Evolutionary conservation across 2,888 invertebrate species (phyloP).

Genomic region (Periphyllus acericola): DNA sequence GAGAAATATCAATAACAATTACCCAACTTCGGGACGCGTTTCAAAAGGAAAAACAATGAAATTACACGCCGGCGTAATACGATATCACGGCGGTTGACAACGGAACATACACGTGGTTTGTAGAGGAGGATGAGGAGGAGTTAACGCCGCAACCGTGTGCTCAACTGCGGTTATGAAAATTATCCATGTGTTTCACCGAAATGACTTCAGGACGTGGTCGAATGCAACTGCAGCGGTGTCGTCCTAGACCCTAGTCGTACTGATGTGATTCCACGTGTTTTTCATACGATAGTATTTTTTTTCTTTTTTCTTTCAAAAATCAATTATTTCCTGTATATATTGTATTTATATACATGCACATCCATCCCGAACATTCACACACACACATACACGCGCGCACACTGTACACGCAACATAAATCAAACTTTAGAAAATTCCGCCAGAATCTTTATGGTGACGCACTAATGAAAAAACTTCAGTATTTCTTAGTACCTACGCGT

Average conservation of each 20-base stretch:
- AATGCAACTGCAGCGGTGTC: background rate
- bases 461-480: slow-evolving; percentile 61
- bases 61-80: background rate
- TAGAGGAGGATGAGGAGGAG: background rate
- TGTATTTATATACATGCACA: background rate
- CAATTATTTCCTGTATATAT: slow-evolving; percentile 13
- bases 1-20: slow-evolving; percentile 4
- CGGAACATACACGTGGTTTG: background rate
- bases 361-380: background rate
- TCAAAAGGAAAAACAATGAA: background rate
- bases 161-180: background rate
- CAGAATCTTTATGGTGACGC: slow-evolving; percentile 13
- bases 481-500: slow-evolving; percentile 37
- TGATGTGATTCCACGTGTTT: background rate
- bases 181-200: background rate
- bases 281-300: background rate
- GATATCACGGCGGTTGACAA: background rate
- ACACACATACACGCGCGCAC: background rate
- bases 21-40: background rate
- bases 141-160: background rate
- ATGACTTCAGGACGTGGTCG: background rate
- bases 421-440: slow-evolving; percentile 53
- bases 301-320: background rate
- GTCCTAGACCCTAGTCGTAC: too few relatives aligned
- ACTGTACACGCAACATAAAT: slow-evolving; percentile 20